These are phyloP conservation scores for Neosilurus hyrtlii DNA, from an alignment of 2,797 vertebrate genomes.

Conservation along the genomic window DNA sequence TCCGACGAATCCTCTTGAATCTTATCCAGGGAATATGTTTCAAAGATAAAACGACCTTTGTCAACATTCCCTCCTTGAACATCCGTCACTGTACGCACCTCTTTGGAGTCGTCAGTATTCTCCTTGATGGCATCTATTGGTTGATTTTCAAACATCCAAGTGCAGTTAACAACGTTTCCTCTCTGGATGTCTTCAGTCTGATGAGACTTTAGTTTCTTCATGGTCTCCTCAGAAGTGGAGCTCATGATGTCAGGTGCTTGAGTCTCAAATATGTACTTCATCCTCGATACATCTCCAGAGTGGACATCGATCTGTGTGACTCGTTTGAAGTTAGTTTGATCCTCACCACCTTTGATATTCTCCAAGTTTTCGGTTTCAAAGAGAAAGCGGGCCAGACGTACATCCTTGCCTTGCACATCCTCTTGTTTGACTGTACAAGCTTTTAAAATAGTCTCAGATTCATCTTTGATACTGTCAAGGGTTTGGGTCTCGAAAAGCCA, in stretches of 20 bases:
- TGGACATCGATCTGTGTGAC: constrained; percentile 81
- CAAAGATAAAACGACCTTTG: constrained; percentile 87
- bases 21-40: constrained; percentile 86
- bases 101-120: constrained; percentile 60
- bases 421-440: constrained; percentile 81
- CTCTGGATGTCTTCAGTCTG: constrained; percentile 85
- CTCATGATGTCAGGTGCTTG: constrained; percentile 84
- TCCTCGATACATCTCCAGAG: constrained; percentile 86
- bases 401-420: constrained; percentile 85
- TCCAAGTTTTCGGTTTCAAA: constrained; percentile 92
- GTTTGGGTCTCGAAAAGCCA: constrained; percentile 92
- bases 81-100: constrained; percentile 77
- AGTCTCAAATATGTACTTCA: constrained; percentile 89
- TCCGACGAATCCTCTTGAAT: constrained; percentile 80
- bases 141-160: constrained; percentile 89
- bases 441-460: constrained; percentile 76
- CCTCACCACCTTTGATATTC: constrained; percentile 80
- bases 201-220: constrained; percentile 79
- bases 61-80: constrained; percentile 86
- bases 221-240: constrained; percentile 81
- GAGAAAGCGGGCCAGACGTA: constrained; percentile 81
- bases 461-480: constrained; percentile 84
- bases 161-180: constrained; percentile 84
- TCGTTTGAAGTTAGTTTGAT: constrained; percentile 74
- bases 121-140: constrained; percentile 82